Conservation (phyloP, 2,888 invertebrate species). For the Holacanthella duospinosa region DNA sequence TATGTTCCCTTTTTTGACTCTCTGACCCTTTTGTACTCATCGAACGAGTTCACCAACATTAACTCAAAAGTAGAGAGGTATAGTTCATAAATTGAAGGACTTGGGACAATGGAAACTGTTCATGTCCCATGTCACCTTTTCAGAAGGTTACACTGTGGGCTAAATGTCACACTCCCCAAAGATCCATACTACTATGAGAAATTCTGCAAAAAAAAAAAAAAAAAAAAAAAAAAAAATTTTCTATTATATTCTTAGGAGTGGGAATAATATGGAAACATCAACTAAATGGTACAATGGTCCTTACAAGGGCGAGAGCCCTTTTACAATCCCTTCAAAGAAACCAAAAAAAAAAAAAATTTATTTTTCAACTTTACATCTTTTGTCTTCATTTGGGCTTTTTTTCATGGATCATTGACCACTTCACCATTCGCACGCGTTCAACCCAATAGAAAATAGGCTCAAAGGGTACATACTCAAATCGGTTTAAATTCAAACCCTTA, state of each 20-base stretch:
- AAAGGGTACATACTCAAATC: too few relatives aligned
- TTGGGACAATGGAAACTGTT: neutral
- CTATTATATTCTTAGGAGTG: neutral
- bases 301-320: conserved; percentile 2
- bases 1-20: neutral
- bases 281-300: neutral
- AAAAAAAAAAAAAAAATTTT: neutral
- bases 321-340: too few relatives aligned
- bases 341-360: too few relatives aligned
- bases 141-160: neutral
- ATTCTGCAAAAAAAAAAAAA: too few relatives aligned
- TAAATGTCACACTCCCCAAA: neutral
- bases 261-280: neutral
- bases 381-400: neutral
- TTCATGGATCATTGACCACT: conserved; percentile 17
- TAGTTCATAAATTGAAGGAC: neutral
- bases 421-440: conserved; percentile 13
- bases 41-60: neutral
- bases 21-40: neutral
- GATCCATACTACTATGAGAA: too few relatives aligned
- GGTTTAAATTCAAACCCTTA: too few relatives aligned
- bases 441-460: too few relatives aligned
- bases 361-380: neutral
- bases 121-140: neutral
- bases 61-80: neutral